Percentiles rank a stretch among this genome's conserved stretches.
These are phyloP conservation scores for Nebria salina DNA, from an alignment of 2,888 invertebrate genomes.

Conservation along the genomic window DNA sequence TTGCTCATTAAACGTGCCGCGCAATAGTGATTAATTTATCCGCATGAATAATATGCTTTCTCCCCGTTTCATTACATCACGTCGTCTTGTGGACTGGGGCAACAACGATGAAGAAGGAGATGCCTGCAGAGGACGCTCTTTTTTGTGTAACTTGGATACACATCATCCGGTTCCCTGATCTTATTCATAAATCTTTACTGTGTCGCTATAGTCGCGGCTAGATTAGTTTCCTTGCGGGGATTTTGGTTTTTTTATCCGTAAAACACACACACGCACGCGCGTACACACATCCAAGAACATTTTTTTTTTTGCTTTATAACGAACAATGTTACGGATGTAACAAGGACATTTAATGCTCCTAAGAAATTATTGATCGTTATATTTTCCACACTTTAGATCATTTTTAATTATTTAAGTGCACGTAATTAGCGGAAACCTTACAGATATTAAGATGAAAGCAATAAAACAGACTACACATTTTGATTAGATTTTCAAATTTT, in stretches of 20 bases:
- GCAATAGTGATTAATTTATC: slow-evolving; percentile 38
- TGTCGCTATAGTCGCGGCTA: background rate
- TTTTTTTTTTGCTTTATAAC: too few relatives aligned
- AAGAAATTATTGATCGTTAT: too few relatives aligned
- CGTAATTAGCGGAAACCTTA: too few relatives aligned
- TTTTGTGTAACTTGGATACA: slow-evolving; percentile 12
- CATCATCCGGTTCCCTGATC: slow-evolving; percentile 9
- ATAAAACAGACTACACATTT: too few relatives aligned
- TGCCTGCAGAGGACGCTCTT: background rate
- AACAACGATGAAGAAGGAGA: too few relatives aligned
- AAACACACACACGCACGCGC: background rate
- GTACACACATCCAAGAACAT: background rate
- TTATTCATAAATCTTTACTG: background rate
- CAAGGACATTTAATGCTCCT: too few relatives aligned
- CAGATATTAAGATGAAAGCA: too few relatives aligned
- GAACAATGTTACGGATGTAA: too few relatives aligned
- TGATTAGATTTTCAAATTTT: too few relatives aligned
- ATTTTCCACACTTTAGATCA: too few relatives aligned
- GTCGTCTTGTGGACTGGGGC: background rate
- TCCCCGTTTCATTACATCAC: slow-evolving; percentile 18
- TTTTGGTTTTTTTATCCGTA: background rate
- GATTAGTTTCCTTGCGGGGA: background rate
- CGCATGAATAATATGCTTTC: slow-evolving; percentile 36
- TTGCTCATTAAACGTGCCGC: slow-evolving; percentile 18
- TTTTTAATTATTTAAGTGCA: too few relatives aligned